Evolutionary conservation across 2,797 vertebrate species (phyloP).

Genomic region (Taenioides sp.): DNA sequence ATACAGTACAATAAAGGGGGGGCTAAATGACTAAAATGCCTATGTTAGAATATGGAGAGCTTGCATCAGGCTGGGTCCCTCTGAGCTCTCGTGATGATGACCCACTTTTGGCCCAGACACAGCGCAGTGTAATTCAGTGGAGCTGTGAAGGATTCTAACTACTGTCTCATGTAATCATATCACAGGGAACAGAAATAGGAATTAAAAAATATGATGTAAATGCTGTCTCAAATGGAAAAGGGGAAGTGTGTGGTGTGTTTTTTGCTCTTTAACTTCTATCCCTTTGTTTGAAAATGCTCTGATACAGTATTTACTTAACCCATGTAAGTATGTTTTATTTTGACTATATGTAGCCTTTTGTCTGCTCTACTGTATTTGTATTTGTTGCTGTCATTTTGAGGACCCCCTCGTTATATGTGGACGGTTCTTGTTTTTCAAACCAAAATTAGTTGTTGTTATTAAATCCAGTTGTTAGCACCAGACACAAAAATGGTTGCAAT

Average conservation of each 20-base stretch:
- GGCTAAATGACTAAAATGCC: constrained; percentile 8
- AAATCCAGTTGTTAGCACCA: neutral
- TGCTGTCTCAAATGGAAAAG: constrained; percentile 28
- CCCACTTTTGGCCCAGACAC: constrained; percentile 73
- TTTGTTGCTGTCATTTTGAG: no score
- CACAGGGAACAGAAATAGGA: constrained; percentile 57
- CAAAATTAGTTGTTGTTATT: neutral
- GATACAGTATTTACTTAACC: no score
- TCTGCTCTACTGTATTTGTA: no score
- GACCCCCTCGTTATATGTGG: neutral
- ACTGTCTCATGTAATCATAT: constrained; percentile 70
- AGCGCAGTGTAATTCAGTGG: constrained; percentile 68
- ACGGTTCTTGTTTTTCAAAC: neutral
- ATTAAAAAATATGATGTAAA: constrained; percentile 46
- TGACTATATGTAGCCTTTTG: no score
- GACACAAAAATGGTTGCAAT: neutral
- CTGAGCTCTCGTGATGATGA: constrained; percentile 69
- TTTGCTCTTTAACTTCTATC: no score
- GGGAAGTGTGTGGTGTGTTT: neutral
- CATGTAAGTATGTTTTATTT: no score
- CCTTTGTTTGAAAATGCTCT: no score
- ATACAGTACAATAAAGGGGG: no score
- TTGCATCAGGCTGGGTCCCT: constrained; percentile 51
- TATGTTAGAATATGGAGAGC: constrained; percentile 23
- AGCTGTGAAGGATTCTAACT: constrained; percentile 69